Evolutionary conservation across 2,888 invertebrate genomes (phyloP), one percentile per base, ranked within the genome.

Genomic region (Polylopha cassiicola): DNA sequence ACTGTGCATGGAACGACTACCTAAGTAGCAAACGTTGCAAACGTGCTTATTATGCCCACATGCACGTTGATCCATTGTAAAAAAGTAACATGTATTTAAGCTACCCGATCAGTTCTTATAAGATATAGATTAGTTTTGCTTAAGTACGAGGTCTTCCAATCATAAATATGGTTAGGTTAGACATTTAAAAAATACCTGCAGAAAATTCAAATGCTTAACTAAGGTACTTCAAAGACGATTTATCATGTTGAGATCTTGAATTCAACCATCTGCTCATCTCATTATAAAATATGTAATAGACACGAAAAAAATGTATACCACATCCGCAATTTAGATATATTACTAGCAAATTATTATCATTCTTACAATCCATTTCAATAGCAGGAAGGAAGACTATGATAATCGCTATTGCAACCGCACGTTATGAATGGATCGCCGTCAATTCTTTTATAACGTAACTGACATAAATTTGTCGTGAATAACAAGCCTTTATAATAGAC

Each of bases 341-440:
- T 55, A 56, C 56, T 59, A 30, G 14, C 21, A 57, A 64, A 53
- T 53, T 58, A 46, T 48, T 50, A 51, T 63, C 59, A 65, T 69
- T 75, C 67, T 79, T 76, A 45, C 72, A 80, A 78, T 78, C 78
- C 78, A 74, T 65, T 66, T 58, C 56, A 50, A 52, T 55, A 55
- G 55, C 61, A 63, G 62, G 64, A 62, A 62, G 60, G 56, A 57
- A 60, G 55, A 64, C 64, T 56, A 62, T 61, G 57, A 55, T 55
- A 51, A 46, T 48, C 58, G 53, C 53, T 51, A 61, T 63, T 63
- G 63, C 65, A 65, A 66, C 62, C 58, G 53, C 61, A 60, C 55
- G 50, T 51, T 56, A 47, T 49, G 51, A 44, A 47, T 56, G 47
- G 58, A 65, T 48, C 45, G 46, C 49, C 51, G 51, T 57, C 64